Percentiles rank a stretch among this genome's conserved stretches.
Conservation (phyloP, 2,113 vertebrate species). For the Lathamus discolor region DNA sequence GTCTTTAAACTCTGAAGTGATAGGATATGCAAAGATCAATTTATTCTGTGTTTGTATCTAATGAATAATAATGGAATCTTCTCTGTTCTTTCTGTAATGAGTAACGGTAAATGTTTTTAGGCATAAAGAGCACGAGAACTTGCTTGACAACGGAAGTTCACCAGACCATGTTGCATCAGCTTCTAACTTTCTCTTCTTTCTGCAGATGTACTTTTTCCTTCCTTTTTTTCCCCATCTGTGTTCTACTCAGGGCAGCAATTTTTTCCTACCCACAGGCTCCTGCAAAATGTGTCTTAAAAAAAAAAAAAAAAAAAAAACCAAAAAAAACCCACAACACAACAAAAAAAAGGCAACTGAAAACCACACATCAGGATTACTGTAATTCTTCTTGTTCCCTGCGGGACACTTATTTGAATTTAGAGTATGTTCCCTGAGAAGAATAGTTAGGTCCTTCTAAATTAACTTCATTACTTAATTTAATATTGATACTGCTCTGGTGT, state of each 20-base stretch:
- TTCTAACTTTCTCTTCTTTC: background rate
- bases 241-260: background rate
- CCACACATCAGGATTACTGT: background rate
- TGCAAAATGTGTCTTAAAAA: background rate
- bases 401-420: background rate
- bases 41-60: background rate
- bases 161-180: background rate
- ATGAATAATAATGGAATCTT: background rate
- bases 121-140: background rate
- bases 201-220: background rate
- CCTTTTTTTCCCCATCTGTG: background rate
- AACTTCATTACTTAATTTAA: background rate
- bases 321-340: too few relatives aligned
- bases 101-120: background rate
- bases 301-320: too few relatives aligned
- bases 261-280: background rate
- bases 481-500: background rate
- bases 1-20: slow-evolving; percentile 36
- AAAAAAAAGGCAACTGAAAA: background rate
- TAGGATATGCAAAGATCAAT: slow-evolving; percentile 30
- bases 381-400: background rate
- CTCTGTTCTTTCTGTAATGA: background rate
- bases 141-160: background rate
- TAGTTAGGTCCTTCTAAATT: background rate
- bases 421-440: background rate